Evolutionary conservation across 2,113 vertebrate genomes (phyloP).

Genomic region (Grantiella picta): DNA sequence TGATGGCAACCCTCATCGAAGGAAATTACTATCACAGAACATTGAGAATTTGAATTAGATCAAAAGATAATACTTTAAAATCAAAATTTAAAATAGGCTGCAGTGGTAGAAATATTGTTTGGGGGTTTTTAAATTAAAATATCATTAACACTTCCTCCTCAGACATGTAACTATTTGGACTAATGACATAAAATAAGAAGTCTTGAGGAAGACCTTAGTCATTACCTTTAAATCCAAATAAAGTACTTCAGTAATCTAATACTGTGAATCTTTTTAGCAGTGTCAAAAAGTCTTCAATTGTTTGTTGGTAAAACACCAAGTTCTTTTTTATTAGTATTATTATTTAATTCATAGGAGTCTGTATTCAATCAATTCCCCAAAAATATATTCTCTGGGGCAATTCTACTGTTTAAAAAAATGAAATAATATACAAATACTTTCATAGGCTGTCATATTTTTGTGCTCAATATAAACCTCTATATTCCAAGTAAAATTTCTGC

Average conservation of each 20-base stretch:
- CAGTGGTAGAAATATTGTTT: neutral
- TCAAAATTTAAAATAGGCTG: neutral
- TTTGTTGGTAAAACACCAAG: neutral
- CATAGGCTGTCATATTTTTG: neutral
- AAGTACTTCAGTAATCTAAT: neutral
- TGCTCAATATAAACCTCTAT: neutral
- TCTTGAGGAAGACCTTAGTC: neutral
- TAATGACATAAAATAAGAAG: neutral
- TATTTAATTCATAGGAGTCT: neutral
- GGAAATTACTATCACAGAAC: neutral
- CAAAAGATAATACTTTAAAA: neutral
- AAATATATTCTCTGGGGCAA: neutral
- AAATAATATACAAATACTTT: neutral
- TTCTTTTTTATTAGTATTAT: neutral
- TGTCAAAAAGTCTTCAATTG: neutral
- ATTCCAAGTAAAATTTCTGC: neutral
- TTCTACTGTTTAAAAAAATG: neutral
- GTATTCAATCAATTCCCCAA: neutral
- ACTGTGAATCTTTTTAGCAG: neutral
- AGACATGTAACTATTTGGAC: neutral
- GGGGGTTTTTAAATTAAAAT: neutral
- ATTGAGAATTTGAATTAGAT: neutral
- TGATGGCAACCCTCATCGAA: neutral
- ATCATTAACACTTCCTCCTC: neutral
- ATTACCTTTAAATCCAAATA: neutral